These are phyloP conservation scores for Chymomyza procnemis DNA, from an alignment of 2,888 invertebrate genomes.

Conservation along the genomic window DNA sequence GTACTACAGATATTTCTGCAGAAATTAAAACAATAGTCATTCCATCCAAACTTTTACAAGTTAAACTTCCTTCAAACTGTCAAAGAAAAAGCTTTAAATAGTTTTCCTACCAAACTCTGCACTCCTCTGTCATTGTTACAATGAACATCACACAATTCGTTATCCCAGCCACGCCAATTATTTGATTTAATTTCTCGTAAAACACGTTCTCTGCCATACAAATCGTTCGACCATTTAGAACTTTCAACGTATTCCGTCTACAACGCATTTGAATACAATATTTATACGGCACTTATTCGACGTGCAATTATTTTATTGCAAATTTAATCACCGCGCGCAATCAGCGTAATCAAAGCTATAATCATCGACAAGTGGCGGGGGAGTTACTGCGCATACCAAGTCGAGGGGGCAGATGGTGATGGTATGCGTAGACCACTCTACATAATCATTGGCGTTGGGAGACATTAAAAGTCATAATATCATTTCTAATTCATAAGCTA, in stretches of 20 bases:
- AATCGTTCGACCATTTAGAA: background rate
- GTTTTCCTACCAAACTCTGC: no score
- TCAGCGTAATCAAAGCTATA: slow-evolving; percentile 36
- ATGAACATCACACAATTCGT: background rate
- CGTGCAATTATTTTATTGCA: slow-evolving; percentile 52
- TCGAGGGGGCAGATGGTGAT: background rate
- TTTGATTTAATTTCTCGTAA: background rate
- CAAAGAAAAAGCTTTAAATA: no score
- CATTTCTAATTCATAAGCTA: slow-evolving; percentile 69
- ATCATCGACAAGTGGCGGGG: background rate
- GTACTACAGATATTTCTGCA: no score
- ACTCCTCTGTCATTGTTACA: background rate
- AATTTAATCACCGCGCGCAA: slow-evolving; percentile 68
- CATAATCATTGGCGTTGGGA: slow-evolving; percentile 48
- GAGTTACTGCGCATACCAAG: no score
- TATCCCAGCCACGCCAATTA: background rate
- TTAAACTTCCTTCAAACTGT: no score
- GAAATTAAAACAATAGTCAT: no score
- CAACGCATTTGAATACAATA: background rate
- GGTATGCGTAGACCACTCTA: slow-evolving; percentile 2
- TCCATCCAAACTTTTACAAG: no score
- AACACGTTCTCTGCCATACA: background rate
- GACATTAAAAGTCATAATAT: slow-evolving; percentile 59
- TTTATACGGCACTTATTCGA: slow-evolving; percentile 28
- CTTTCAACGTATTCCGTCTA: background rate